Percentiles rank a stretch among this genome's conserved stretches.
These are phyloP conservation scores for Cylas formicarius DNA, from an alignment of 1,140 invertebrate species.

Conservation along the genomic window DNA sequence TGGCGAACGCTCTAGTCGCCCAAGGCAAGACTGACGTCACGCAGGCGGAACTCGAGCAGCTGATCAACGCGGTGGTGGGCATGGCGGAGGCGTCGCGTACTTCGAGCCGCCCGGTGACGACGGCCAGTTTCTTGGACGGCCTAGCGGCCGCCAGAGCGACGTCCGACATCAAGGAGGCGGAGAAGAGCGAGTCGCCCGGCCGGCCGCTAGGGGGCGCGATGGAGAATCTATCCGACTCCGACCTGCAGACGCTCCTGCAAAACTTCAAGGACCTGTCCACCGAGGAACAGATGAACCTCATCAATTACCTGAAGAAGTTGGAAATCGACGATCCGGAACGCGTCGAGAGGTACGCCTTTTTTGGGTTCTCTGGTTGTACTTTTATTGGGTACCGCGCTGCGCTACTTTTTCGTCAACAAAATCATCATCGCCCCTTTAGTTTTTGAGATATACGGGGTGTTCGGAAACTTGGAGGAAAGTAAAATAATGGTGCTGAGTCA, in stretches of 20 bases:
- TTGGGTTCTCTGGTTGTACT: too few relatives aligned
- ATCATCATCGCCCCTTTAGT: too few relatives aligned
- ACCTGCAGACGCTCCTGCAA: constrained; percentile 65
- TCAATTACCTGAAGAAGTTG: constrained; percentile 68
- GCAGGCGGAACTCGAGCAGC: constrained; percentile 63
- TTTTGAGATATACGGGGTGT: too few relatives aligned
- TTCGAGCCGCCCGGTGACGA: constrained; percentile 47
- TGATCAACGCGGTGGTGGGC: constrained; percentile 68
- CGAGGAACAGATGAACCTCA: constrained; percentile 71
- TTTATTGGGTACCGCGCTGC: too few relatives aligned
- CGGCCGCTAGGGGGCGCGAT: constrained; percentile 39
- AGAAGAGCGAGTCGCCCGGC: constrained; percentile 12
- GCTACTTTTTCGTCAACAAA: too few relatives aligned
- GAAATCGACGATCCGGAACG: constrained; percentile 61
- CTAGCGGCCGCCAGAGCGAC: constrained; percentile 30
- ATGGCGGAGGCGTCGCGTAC: constrained; percentile 54
- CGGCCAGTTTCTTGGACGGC: constrained; percentile 47
- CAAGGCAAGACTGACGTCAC: constrained; percentile 73
- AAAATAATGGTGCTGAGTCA: too few relatives aligned
- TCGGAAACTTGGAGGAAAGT: too few relatives aligned
- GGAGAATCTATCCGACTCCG: constrained; percentile 66
- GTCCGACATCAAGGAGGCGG: neutral
- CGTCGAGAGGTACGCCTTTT: constrained; percentile 50
- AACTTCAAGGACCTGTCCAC: constrained; percentile 70
- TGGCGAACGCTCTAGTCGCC: constrained; percentile 64